Conservation (phyloP, 2,113 vertebrate genomes). For the Todiramphus chloris region DNA sequence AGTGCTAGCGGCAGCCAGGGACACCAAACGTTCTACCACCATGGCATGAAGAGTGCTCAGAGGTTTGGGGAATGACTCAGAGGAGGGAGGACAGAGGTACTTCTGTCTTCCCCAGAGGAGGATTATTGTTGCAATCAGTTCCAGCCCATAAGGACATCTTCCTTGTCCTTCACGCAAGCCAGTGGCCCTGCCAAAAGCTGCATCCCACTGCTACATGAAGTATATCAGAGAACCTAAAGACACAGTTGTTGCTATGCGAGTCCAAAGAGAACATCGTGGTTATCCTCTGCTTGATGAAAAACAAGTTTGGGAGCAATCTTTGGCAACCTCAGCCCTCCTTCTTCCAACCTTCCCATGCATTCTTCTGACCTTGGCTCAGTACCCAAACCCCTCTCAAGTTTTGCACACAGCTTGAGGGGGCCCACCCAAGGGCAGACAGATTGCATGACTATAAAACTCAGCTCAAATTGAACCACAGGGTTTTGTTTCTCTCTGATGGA, state of each 20-base stretch:
- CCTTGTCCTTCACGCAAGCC: not conserved
- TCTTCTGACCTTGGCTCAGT: not conserved
- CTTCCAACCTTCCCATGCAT: not conserved
- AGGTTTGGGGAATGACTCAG: not conserved
- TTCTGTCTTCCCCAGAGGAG: not conserved
- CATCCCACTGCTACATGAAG: not conserved
- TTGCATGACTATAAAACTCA: not conserved
- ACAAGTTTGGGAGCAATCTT: accelerated
- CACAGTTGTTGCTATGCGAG: not conserved
- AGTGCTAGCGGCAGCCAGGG: not conserved
- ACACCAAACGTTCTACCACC: not conserved
- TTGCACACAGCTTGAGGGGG: not conserved
- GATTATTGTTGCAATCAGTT: not conserved
- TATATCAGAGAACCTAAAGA: not conserved
- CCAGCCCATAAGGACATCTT: not conserved
- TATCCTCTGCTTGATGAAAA: not conserved
- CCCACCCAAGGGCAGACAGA: not conserved
- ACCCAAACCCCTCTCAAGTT: not conserved
- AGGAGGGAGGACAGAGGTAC: not conserved
- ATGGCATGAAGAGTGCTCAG: accelerated
- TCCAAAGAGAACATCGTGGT: not conserved
- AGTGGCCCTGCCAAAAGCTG: not conserved
- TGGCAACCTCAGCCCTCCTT: not conserved
- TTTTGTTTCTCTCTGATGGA: not conserved
- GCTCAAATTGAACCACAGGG: not conserved